phyloP scores from a whole-genome alignment of 2,797 vertebrate species.

The Brachyrhaphis roseni region DNA sequence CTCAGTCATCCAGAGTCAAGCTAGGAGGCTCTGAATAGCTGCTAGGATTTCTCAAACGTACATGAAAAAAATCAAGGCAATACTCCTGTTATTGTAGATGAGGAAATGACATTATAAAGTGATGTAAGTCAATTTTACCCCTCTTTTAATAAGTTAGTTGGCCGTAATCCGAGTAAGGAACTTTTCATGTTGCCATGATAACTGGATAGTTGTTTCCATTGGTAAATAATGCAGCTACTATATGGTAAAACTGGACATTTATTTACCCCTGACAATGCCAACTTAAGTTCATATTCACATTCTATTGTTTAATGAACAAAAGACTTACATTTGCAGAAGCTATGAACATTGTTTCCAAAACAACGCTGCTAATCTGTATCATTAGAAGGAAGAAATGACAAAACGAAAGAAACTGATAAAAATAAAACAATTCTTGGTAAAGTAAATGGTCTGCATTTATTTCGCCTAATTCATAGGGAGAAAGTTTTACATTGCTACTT shows the following conservation, averaged over 20 bases:
- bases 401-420: background rate
- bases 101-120: too few species aligned
- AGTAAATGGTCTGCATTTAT: background rate
- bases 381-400: background rate
- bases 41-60: too few species aligned
- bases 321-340: background rate
- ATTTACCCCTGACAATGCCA: background rate
- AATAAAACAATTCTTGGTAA: background rate
- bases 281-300: background rate
- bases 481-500: background rate
- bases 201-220: background rate
- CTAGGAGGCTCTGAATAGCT: too few species aligned
- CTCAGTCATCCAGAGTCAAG: too few species aligned
- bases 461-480: background rate
- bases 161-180: background rate
- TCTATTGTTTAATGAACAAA: background rate
- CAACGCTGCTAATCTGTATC: background rate
- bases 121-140: too few species aligned
- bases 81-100: too few species aligned
- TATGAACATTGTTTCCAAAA: background rate
- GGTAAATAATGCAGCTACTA: background rate
- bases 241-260: background rate
- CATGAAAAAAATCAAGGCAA: too few species aligned
- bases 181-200: background rate
- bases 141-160: background rate